phyloP scores from a whole-genome alignment of 2,797 vertebrate species.

The Hypotaenidia okinawae region DNA sequence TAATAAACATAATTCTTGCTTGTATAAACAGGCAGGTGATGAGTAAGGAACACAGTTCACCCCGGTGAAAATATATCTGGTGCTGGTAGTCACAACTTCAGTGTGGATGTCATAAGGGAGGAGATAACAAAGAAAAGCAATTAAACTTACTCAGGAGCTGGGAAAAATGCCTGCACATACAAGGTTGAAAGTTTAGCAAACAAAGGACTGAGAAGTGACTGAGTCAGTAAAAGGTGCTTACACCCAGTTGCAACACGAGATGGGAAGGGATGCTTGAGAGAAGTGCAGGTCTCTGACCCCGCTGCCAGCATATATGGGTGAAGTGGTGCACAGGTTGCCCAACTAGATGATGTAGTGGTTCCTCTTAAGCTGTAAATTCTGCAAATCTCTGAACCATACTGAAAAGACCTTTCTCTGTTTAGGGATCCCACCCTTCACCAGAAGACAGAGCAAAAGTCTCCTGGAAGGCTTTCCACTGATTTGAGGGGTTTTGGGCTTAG shows the following conservation, averaged over 20 bases:
- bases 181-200: not conserved
- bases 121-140: not conserved
- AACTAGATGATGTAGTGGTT: not conserved
- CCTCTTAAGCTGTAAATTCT: not conserved
- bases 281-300: not conserved
- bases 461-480: not conserved
- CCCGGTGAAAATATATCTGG: not conserved
- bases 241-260: not conserved
- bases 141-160: not conserved
- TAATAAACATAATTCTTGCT: not conserved
- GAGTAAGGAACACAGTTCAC: not conserved
- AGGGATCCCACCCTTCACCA: not conserved
- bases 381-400: not conserved
- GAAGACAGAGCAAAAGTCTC: not conserved
- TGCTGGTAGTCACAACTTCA: not conserved
- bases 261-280: not conserved
- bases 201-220: not conserved
- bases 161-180: not conserved
- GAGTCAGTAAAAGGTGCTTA: not conserved
- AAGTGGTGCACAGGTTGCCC: not conserved
- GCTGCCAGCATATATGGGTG: fast-evolving
- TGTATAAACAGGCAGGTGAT: not conserved
- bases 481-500: not conserved
- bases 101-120: not conserved
- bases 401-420: not conserved